Evolutionary conservation across 2,888 invertebrate genomes (phyloP).

Genomic region (Mimumesa dahlbomi): DNA sequence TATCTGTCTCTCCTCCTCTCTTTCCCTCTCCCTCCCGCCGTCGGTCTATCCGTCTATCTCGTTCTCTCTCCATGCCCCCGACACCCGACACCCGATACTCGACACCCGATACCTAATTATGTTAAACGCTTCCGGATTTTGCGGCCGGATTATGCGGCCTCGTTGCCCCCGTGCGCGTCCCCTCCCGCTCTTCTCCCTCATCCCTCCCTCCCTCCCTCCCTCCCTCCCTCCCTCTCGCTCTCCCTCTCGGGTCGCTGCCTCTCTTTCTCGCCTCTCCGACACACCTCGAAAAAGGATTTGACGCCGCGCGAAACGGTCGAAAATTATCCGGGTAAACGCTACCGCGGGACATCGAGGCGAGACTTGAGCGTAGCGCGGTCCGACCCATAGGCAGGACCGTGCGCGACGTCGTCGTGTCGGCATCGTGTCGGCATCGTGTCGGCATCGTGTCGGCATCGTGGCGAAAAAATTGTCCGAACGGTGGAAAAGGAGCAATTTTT

Average conservation of each 20-base stretch:
- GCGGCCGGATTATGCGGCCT: slow-evolving; percentile 74
- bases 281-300: slow-evolving; percentile 53
- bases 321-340: slow-evolving; percentile 21
- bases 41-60: slow-evolving; percentile 44
- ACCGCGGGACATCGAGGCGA: too few relatives aligned
- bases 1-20: slow-evolving; percentile 23
- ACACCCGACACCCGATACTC: slow-evolving; percentile 69
- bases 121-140: slow-evolving; percentile 80
- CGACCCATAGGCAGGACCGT: not conserved
- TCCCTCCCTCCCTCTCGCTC: slow-evolving; percentile 8
- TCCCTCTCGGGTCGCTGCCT: not conserved
- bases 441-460: too few relatives aligned
- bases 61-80: slow-evolving; percentile 52
- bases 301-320: slow-evolving; percentile 29
- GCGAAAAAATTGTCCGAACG: too few relatives aligned
- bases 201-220: slow-evolving; percentile 25
- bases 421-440: too few relatives aligned
- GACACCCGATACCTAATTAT: slow-evolving; percentile 79
- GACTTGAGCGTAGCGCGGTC: too few relatives aligned
- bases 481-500: too few relatives aligned
- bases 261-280: slow-evolving; percentile 12
- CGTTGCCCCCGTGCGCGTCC: slow-evolving; percentile 55
- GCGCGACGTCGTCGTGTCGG: not conserved
- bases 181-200: slow-evolving; percentile 25
- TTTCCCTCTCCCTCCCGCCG: slow-evolving; percentile 30